These are phyloP conservation scores for Ectemnius lituratus DNA, from an alignment of 2,888 invertebrate species.

Conservation along the genomic window DNA sequence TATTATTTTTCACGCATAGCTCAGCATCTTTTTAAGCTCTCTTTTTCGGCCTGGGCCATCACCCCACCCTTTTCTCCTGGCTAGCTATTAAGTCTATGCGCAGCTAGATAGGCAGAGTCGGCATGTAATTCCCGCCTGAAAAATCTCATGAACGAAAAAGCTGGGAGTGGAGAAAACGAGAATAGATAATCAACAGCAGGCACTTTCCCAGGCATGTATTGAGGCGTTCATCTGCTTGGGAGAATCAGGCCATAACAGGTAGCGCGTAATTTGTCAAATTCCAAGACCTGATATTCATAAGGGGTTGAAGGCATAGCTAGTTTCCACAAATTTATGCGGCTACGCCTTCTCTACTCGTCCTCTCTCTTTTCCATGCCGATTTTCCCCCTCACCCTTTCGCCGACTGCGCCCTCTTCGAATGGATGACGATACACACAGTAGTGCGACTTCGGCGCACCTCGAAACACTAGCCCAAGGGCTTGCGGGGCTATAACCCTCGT, in stretches of 20 bases:
- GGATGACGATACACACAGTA: slow-evolving; percentile 13
- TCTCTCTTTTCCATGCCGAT: slow-evolving; percentile 9
- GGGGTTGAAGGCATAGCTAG: not conserved
- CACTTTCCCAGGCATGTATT: not conserved
- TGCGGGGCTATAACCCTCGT: slow-evolving; percentile 49
- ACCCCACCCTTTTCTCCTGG: not conserved
- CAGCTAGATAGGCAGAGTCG: not conserved
- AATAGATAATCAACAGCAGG: not conserved
- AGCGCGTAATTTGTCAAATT: slow-evolving; percentile 9
- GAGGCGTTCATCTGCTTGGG: not conserved
- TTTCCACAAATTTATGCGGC: slow-evolving; percentile 21
- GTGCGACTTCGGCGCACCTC: slow-evolving; percentile 39
- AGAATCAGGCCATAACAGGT: not conserved
- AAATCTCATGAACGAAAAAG: not conserved
- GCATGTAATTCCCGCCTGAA: not conserved
- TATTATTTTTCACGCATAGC: slow-evolving; percentile 7
- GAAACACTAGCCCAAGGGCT: slow-evolving; percentile 40
- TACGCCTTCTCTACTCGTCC: slow-evolving; percentile 7
- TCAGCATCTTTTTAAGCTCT: slow-evolving; percentile 1
- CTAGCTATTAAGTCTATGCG: not conserved
- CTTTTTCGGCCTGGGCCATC: not conserved
- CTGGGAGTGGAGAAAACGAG: not conserved
- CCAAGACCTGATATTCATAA: not conserved
- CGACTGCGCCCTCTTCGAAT: slow-evolving; percentile 32
- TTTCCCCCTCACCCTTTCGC: not conserved